These are phyloP conservation scores for Oligia latruncula DNA, from an alignment of 2,888 invertebrate species.

Conservation along the genomic window DNA sequence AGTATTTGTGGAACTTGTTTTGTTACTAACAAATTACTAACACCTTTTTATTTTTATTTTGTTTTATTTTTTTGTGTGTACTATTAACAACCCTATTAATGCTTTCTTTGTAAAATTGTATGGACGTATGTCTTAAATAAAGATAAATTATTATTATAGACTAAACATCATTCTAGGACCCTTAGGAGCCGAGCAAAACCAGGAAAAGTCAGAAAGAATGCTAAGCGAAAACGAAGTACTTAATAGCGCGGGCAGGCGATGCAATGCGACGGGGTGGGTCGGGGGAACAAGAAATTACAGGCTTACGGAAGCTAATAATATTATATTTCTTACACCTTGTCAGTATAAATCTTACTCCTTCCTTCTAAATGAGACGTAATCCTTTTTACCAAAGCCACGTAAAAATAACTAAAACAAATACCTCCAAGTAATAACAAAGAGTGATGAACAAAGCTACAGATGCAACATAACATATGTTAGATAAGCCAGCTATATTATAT, in stretches of 20 bases:
- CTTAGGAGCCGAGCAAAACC: not conserved
- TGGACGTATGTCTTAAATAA: too few species aligned
- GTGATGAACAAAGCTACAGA: slow-evolving; percentile 22
- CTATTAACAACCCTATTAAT: too few species aligned
- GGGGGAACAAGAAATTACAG: not conserved
- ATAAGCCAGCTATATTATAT: slow-evolving; percentile 27
- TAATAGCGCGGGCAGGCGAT: not conserved
- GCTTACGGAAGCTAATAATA: not conserved
- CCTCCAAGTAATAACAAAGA: slow-evolving; percentile 14
- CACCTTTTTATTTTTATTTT: too few species aligned
- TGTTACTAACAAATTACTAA: too few species aligned
- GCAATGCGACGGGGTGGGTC: not conserved
- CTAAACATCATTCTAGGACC: not conserved
- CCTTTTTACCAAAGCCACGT: slow-evolving; percentile 8
- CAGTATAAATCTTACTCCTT: slow-evolving; percentile 6
- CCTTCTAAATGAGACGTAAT: not conserved
- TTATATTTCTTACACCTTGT: not conserved
- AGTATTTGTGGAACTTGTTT: too few species aligned
- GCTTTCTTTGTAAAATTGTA: too few species aligned
- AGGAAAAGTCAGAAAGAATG: not conserved
- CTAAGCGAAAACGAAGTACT: not conserved
- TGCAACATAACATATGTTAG: slow-evolving; percentile 36
- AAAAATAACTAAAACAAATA: slow-evolving; percentile 29
- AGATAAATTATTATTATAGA: too few species aligned
- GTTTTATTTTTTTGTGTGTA: too few species aligned